Evolutionary conservation across 2,113 vertebrate genomes (phyloP).

Genomic region (Mesoclemmys tuberculata): DNA sequence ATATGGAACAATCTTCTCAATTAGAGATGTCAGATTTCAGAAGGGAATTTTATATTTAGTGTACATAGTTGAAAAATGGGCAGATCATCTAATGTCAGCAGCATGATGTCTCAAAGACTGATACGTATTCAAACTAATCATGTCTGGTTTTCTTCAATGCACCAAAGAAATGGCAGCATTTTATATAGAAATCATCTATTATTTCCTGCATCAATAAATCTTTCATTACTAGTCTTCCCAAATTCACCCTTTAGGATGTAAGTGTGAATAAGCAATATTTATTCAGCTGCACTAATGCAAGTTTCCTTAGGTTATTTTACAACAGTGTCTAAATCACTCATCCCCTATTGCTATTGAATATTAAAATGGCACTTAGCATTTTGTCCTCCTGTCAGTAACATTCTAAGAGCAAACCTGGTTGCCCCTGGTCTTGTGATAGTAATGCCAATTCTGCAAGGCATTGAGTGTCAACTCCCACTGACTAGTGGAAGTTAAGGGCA

Average conservation of each 20-base stretch:
- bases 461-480: not conserved
- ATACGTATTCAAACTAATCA: not conserved
- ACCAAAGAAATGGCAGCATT: not conserved
- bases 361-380: not conserved
- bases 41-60: not conserved
- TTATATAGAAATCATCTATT: not conserved
- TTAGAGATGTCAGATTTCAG: conserved; percentile 23
- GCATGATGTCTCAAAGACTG: not conserved
- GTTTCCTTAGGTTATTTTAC: not conserved
- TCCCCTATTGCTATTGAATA: not conserved
- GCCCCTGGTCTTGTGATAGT: not conserved
- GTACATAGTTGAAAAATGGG: not conserved
- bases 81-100: not conserved
- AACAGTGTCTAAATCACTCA: conserved; percentile 8
- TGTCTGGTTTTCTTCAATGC: not conserved
- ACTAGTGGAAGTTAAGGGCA: not conserved
- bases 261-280: not conserved
- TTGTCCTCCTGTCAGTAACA: not conserved
- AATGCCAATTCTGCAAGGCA: not conserved
- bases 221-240: not conserved
- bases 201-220: not conserved
- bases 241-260: not conserved
- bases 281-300: not conserved
- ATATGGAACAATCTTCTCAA: not conserved
- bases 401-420: not conserved